Base-by-base conservation (phyloP, 2,888 invertebrate species). In the Troglohyphantes excavatus region DNA sequence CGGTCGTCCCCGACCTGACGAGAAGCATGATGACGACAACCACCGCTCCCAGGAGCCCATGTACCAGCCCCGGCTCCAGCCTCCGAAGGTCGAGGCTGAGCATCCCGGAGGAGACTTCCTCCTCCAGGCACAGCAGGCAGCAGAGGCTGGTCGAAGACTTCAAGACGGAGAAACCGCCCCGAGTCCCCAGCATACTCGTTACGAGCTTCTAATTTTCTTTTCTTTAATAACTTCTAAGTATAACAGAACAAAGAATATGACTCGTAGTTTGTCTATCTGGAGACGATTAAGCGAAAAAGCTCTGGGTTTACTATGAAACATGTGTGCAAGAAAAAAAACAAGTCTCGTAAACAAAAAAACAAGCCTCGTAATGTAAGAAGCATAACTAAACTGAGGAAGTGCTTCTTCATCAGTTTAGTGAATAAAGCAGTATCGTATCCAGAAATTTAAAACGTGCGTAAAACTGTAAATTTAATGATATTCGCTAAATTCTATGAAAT, bases 141-240 rank as follows among this genome's bases (percentile, higher is more conserved):
- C 73, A 73, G 21, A 33, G 23, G 2, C 19, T 29, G n/a, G 53
- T 33, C 7, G 81, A 65, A 61, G 86, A 78, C 29, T 76, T 87
- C 11, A 78, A 43, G 21, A 46, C 76, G 11, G 78, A 46, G 26
- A 59, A 21, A 21, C 27, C 72, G 23, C 90, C 81, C n/a, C 33
- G 81, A 7, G 84, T 91, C 6, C 91, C 91, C 2, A 91, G 91
- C 26, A 91, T 91, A 26, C 61, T 91, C 27, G 90, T 91, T 26
- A 91, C 91, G 23, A 91, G 91, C 23, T 91, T 91, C 73, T 91
- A 53, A 89, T 39, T 19, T 61, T 17, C 1, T 13, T 11, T 11
- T 9, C 46, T 13, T 73, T n/a, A n/a, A n/a, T n/a, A 9, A 67
- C 29, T 27, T n/a, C 17, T 9, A n/a, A 27, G 67, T 23, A 26